These are phyloP conservation scores for Crotalus horridus DNA, from an alignment of 2,113 vertebrate species.

Conservation along the genomic window DNA sequence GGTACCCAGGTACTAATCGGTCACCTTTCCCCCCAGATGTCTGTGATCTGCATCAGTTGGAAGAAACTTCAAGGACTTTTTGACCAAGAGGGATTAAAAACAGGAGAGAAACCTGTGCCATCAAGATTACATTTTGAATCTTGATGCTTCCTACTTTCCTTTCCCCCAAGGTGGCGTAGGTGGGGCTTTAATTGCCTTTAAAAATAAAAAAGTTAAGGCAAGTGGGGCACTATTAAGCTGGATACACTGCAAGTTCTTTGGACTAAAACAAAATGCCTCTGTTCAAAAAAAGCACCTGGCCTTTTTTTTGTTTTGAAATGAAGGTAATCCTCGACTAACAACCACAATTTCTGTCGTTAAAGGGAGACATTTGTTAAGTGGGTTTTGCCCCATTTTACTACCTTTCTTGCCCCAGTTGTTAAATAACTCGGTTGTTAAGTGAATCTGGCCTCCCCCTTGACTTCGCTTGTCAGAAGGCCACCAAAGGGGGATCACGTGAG, in stretches of 20 bases:
- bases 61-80: not conserved
- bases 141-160: not conserved
- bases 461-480: no score
- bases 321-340: no score
- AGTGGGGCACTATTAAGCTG: not conserved
- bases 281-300: constrained; percentile 7
- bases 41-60: not conserved
- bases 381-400: no score
- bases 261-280: not conserved
- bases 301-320: constrained; percentile 1
- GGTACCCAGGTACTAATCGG: not conserved
- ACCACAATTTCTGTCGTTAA: no score
- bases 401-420: no score
- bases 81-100: not conserved
- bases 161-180: not conserved
- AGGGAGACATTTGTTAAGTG: no score
- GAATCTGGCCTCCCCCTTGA: no score
- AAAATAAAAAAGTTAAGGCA: not conserved
- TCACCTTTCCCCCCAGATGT: accelerated
- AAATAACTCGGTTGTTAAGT: no score
- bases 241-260: not conserved
- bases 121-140: not conserved
- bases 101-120: not conserved
- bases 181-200: not conserved
- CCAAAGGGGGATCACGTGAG: no score